These are phyloP conservation scores for Drosophila koepferae DNA, from an alignment of 2,888 invertebrate species.

Conservation along the genomic window DNA sequence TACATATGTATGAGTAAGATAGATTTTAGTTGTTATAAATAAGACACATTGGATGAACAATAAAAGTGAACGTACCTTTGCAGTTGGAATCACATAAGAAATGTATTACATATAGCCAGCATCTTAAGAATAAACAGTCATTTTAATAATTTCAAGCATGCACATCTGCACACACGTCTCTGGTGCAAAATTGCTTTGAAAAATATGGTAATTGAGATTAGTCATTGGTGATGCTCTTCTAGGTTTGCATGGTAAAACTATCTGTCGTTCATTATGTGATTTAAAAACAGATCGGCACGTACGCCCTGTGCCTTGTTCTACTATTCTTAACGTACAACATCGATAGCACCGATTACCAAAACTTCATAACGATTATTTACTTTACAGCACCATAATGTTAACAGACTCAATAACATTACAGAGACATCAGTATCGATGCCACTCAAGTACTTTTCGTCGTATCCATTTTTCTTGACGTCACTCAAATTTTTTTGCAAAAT, in stretches of 20 bases:
- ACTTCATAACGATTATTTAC: background rate
- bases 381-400: constrained; percentile 7
- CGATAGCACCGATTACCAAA: constrained; percentile 11
- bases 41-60: constrained; percentile 56
- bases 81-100: constrained; percentile 28
- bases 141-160: background rate
- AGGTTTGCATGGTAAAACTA: background rate
- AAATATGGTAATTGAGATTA: background rate
- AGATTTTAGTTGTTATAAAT: constrained; percentile 46
- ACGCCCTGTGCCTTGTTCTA: background rate
- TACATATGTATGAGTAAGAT: constrained; percentile 60
- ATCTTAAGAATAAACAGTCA: background rate
- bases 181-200: background rate
- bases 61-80: constrained; percentile 47
- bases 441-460: constrained; percentile 38
- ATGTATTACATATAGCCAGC: background rate
- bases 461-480: constrained; percentile 62
- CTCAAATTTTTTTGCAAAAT: constrained; percentile 52
- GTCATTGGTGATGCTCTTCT: background rate
- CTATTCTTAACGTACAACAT: background rate
- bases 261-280: background rate
- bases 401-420: constrained; percentile 19
- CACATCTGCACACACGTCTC: background rate
- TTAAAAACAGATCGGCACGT: background rate
- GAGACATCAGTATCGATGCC: constrained; percentile 27